Percentiles rank a stretch among this genome's conserved stretches.
Conservation (phyloP, 2,113 vertebrate genomes). For the Mobula hypostoma region DNA sequence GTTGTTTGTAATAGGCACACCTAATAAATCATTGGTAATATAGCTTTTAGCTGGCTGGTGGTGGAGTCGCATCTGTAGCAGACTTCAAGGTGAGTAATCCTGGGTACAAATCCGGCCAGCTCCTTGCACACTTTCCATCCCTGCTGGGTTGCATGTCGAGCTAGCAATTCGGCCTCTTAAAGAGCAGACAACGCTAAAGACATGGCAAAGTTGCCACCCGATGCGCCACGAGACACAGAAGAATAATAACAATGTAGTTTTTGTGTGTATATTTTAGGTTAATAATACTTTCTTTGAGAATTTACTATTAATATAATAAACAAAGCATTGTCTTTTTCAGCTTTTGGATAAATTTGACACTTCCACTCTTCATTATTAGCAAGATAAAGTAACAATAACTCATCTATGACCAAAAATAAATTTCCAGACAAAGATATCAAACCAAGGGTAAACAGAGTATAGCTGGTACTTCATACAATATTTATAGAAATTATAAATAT, state of each 20-base stretch:
- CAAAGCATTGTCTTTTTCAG: not conserved
- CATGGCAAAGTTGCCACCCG: too few relatives aligned
- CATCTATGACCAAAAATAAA: not conserved
- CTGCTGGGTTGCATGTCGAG: too few relatives aligned
- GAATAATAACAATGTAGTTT: too few relatives aligned
- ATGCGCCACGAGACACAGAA: too few relatives aligned
- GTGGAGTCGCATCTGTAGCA: too few relatives aligned
- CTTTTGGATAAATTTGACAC: not conserved
- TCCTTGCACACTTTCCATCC: too few relatives aligned
- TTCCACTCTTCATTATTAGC: too few relatives aligned
- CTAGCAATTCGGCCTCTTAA: too few relatives aligned
- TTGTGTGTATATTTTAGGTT: not conserved
- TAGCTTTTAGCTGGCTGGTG: too few relatives aligned
- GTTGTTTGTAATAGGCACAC: not conserved
- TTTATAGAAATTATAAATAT: not conserved
- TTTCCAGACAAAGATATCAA: not conserved
- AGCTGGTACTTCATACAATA: not conserved
- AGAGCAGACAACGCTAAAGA: too few relatives aligned
- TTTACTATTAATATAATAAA: not conserved
- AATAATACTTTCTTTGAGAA: not conserved
- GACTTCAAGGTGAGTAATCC: too few relatives aligned
- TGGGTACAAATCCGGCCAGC: too few relatives aligned
- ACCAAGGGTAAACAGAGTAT: not conserved
- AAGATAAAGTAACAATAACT: not conserved
- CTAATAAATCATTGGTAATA: not conserved